Evolutionary conservation across 2,888 invertebrate genomes (phyloP).

Genomic region (Papilio elwesi): DNA sequence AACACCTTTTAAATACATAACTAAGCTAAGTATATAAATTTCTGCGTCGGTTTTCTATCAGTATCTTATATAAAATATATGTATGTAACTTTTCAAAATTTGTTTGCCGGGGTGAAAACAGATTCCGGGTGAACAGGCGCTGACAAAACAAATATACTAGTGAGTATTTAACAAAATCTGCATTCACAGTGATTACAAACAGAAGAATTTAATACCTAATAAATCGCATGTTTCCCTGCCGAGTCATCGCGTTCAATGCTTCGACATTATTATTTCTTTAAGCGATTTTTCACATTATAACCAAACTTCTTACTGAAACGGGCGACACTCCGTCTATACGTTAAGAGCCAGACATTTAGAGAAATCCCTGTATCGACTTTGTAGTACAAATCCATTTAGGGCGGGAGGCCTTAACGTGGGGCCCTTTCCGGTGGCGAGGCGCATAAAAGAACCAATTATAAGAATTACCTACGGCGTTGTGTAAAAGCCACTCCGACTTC

Average conservation of each 20-base stretch:
- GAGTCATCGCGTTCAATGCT: too few species aligned
- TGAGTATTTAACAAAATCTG: too few species aligned
- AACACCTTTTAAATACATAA: conserved; percentile 46
- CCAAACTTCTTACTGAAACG: neutral
- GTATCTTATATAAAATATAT: neutral
- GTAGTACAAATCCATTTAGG: conserved; percentile 76
- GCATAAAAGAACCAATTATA: conserved; percentile 79
- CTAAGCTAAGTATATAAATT: conserved; percentile 31
- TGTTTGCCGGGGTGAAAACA: too few species aligned
- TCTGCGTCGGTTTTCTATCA: conserved; percentile 3
- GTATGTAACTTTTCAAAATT: too few species aligned
- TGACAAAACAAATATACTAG: too few species aligned
- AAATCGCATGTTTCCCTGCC: too few species aligned
- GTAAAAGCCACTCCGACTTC: conserved; percentile 72
- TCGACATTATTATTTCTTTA: neutral
- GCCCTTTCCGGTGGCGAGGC: conserved; percentile 73
- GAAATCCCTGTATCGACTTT: conserved; percentile 67
- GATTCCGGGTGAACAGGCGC: too few species aligned
- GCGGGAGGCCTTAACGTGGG: conserved; percentile 72
- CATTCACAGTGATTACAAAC: too few species aligned
- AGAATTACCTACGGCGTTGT: conserved; percentile 65
- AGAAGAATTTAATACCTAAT: too few species aligned
- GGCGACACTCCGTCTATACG: conserved; percentile 77
- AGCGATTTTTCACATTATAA: neutral
- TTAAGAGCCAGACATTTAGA: neutral